Evolutionary conservation across 92 coral and sea anemone genomes (phyloP), one percentile per base, ranked within the genome.

Genomic region (Pocillopora meandrina): DNA sequence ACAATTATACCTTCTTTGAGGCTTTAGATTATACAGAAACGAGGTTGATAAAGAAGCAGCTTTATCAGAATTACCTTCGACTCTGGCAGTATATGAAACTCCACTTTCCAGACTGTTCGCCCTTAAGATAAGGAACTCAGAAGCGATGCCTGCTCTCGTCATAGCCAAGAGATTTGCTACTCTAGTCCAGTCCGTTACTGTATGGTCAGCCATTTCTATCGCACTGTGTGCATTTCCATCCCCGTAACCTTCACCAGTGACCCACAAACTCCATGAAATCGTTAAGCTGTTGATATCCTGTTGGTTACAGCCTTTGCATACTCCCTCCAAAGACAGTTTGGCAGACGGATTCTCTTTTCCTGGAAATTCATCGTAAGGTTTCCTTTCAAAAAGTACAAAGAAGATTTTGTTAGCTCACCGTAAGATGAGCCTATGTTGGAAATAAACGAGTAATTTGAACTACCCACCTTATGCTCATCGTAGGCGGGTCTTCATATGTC

Each of bases 391-490:
- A 35, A 33, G 16, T 3, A 31, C 2, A 68, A 68, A 2, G 17
- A 14, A 12, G 17, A 18, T 68, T 18, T 31, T 14, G 21, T 56
- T 31, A 52, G 4, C 49, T 0, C 47, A 47, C 5, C 64, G 34
- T 11, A 20, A 1, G 21, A 64, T 26, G 10, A 13, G 62, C 0
- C 31, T 26, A 26, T 26, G 31, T 26, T 26, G 31, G 31, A 26
- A 26, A 26, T 26, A 26, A 42, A 42, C 52, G 4, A 42, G 52
- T 7, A 42, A 42, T 42, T 73, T 55, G 10, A 72, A 11, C 3
- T 62, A 52, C 90, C 78, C 85, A 91, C 95, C 77, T 82, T 62
- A 91, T 16, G 12, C 81, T 86, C 79, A 90, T 85, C 19, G 81
- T 87, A 6, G 93, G 95, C 5, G 87, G 87, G 47, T 84, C 78